Percentiles rank a stretch among this genome's conserved stretches.
Evolutionary conservation across 2,888 invertebrate species (phyloP).

Genomic region (Acrobasis repandana): DNA sequence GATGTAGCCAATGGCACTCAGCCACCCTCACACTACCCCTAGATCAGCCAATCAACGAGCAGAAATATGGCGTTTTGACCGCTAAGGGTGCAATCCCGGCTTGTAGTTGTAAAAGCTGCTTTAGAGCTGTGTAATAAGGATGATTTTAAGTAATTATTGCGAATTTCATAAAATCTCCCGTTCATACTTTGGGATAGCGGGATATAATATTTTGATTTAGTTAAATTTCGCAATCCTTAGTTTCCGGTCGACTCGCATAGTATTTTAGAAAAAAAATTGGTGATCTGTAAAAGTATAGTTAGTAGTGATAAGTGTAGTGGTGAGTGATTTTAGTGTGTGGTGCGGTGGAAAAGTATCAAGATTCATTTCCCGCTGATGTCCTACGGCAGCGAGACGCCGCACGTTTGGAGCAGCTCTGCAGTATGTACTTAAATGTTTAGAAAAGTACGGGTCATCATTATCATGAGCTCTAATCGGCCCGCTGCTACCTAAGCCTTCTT

Average conservation of each 20-base stretch:
- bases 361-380: slow-evolving; percentile 84
- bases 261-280: background rate
- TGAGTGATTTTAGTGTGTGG: slow-evolving; percentile 41
- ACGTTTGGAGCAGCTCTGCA: slow-evolving; percentile 79
- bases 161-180: slow-evolving; percentile 59
- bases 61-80: slow-evolving; percentile 64
- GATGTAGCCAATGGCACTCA: slow-evolving; percentile 63
- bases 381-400: slow-evolving; percentile 80
- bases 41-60: slow-evolving; percentile 54
- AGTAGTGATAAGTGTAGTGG: slow-evolving; percentile 23
- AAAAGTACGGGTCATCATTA: background rate
- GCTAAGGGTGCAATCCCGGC: slow-evolving; percentile 45
- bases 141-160: slow-evolving; percentile 29
- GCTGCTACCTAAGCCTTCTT: too few relatives aligned
- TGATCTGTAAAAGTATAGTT: slow-evolving; percentile 16
- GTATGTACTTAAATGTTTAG: slow-evolving; percentile 39
- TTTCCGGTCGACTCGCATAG: slow-evolving; percentile 29
- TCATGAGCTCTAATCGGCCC: too few relatives aligned
- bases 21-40: slow-evolving; percentile 56
- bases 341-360: slow-evolving; percentile 66
- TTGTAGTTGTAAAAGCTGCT: slow-evolving; percentile 31
- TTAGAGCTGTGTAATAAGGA: slow-evolving; percentile 20
- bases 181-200: slow-evolving; percentile 46
- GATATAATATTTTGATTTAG: slow-evolving; percentile 69
- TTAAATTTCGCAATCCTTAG: slow-evolving; percentile 46